Evolutionary conservation across 2,888 invertebrate genomes (phyloP), one percentile per base, ranked within the genome.

Genomic region (Drosophila limbata): DNA sequence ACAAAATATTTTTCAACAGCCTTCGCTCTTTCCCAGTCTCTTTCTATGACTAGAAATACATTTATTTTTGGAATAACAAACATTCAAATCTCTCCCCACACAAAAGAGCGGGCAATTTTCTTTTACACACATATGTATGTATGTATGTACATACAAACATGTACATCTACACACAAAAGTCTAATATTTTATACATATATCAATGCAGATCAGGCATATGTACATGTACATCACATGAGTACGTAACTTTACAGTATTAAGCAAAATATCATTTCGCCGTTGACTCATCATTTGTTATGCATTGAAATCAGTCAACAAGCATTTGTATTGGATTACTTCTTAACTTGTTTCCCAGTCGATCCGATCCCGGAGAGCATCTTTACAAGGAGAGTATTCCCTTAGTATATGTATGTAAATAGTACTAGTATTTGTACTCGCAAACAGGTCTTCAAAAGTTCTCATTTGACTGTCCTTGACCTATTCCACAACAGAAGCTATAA

Each of bases 41-140:
- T 70, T 72, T 71, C 63, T 57, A 59, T 57, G 52, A 55, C 60
- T 57, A 48, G 72, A 83, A 79, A 89, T 85, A 87, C 84, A 92
- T 88, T 90, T 92, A 92, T 92, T 92, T 92, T 92, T 92, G 92
- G 92, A 92, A 91, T 84, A 83, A 89, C 83, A 73, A 81, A 85
- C 69, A 81, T 82, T 73, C 40, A 62, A 63, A 79, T 79, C 79
- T 79, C 88, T 79, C 83, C 70, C 57, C 45, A 60, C 69, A 62
- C 39, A 28, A 40, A 81, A 86, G 82, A 86, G 84, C 68, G 74
- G 50, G 55, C 45, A 47, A 64, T 71, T 73, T 81, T 68, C 60
- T 61, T 59, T 72, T 61, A 35, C 57, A 57, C 4, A 45, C 40
- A 39, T 52, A 56, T 45, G 19, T 48, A 19, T 9, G 17, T 39